Evolutionary conservation across 1,140 invertebrate genomes (phyloP), one percentile per base, ranked within the genome.

Genomic region (Macrobrachium rosenbergii): DNA sequence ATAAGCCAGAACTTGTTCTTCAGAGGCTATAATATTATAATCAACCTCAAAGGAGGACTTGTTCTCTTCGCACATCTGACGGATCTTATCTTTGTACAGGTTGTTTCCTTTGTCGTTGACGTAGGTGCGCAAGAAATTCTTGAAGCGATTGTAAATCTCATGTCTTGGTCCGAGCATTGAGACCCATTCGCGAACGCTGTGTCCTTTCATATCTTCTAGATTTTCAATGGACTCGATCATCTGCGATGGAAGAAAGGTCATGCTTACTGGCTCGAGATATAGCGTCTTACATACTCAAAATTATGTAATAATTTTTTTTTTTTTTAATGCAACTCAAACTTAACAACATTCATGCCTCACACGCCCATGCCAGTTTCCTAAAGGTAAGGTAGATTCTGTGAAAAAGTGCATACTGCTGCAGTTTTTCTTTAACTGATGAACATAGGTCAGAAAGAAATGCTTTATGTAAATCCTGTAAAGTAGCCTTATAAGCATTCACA

Each of bases 201-300:
- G 84, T 11, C 93, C 93, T 63, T 92, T 90, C 91, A 93, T 93
- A 91, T 99, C 98, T 92, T 99, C 98, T 12, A 99, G 93, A 92
- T 99, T 99, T 91, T 99, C 98, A 90, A 99, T 98, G 63, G 97
- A 98, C 93, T 99, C 98, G 82, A 99, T 95, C 95, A 96, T 89
- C 96, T 94, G 95, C 88, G 87, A 92, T 14, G 64, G n/a, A 58
- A 69, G 2, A 8, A 63, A 52, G 52, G 52, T 52, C 12, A 52
- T 10, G 7, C 52, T 52, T 10, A 10, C 6, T 52, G 6, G 52
- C 8, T 52, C 52, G 6, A 52, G 52, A 52, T 52, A 12, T 10
- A 52, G 58, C 17, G 11, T 45, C 62, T 59, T 84, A 45, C 43
- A 45, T 88, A 58, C 73, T 89, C 16, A 72, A n/a, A 52, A 52